Evolutionary conservation across 2,797 vertebrate genomes (phyloP).

Genomic region (Pseudochirops cupreus): DNA sequence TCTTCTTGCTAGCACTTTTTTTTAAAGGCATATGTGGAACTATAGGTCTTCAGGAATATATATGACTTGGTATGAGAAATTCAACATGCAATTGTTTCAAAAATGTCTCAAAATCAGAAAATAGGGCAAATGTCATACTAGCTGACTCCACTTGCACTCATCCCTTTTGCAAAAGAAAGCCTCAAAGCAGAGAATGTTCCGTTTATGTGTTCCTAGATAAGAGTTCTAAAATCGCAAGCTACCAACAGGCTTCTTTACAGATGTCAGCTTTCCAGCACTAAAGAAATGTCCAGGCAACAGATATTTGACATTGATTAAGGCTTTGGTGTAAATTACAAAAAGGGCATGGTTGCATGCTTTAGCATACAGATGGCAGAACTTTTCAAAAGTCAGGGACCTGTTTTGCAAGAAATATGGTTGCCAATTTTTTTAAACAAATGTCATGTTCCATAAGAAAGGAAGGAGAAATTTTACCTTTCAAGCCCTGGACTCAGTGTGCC

Average conservation of each 20-base stretch:
- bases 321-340: neutral
- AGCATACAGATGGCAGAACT: constrained; percentile 16
- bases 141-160: constrained; percentile 22
- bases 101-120: constrained; percentile 29
- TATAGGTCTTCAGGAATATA: constrained; percentile 49
- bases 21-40: constrained; percentile 21
- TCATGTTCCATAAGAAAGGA: neutral
- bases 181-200: constrained; percentile 36
- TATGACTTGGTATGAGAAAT: constrained; percentile 41
- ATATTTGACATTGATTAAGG: constrained; percentile 48
- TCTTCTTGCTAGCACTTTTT: constrained; percentile 32
- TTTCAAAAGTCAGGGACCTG: constrained; percentile 54
- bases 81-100: constrained; percentile 37
- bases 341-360: neutral
- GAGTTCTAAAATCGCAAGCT: constrained; percentile 57
- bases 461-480: neutral
- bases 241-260: constrained; percentile 30
- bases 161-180: constrained; percentile 41
- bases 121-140: constrained; percentile 18
- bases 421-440: constrained; percentile 12
- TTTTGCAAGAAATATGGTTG: constrained; percentile 26
- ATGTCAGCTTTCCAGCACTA: constrained; percentile 48
- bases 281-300: constrained; percentile 50
- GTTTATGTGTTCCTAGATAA: constrained; percentile 16
- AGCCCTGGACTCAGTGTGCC: neutral